These are phyloP conservation scores for Thumatha senex DNA, from an alignment of 2,888 invertebrate genomes.

Conservation along the genomic window DNA sequence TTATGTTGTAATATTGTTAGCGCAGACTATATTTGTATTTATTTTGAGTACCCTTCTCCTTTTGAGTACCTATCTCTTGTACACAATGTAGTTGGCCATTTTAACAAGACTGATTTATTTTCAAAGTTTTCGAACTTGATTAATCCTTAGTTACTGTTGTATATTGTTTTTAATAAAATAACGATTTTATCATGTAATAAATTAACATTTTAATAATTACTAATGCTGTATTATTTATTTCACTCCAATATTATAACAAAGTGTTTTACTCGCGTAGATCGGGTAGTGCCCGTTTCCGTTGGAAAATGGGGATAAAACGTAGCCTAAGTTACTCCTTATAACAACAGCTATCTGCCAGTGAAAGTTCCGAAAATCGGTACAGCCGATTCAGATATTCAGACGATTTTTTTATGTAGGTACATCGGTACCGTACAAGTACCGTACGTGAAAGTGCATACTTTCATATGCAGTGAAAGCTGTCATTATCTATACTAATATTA, in stretches of 20 bases:
- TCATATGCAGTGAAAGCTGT: too few species aligned
- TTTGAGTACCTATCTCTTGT: slow-evolving; percentile 62
- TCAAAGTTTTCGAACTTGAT: slow-evolving; percentile 73
- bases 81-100: slow-evolving; percentile 77
- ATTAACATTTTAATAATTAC: slow-evolving; percentile 73
- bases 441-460: too few species aligned
- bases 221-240: slow-evolving; percentile 28
- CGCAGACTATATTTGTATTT: slow-evolving; percentile 55
- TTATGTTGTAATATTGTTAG: slow-evolving; percentile 56
- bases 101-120: slow-evolving; percentile 84
- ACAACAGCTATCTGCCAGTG: too few species aligned
- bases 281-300: too few species aligned
- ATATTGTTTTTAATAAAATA: slow-evolving; percentile 78
- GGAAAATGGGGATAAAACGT: too few species aligned
- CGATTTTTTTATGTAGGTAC: too few species aligned
- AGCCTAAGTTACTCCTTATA: too few species aligned
- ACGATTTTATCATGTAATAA: slow-evolving; percentile 80
- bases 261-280: too few species aligned
- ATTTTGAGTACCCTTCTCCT: slow-evolving; percentile 56
- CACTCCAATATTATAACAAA: neutral
- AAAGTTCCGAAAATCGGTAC: too few species aligned
- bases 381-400: too few species aligned
- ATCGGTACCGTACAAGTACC: too few species aligned
- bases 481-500: too few species aligned
- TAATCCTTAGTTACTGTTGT: slow-evolving; percentile 80